Evolutionary conservation across 2,113 vertebrate species (phyloP).

Genomic region (Pterocles burchelli): DNA sequence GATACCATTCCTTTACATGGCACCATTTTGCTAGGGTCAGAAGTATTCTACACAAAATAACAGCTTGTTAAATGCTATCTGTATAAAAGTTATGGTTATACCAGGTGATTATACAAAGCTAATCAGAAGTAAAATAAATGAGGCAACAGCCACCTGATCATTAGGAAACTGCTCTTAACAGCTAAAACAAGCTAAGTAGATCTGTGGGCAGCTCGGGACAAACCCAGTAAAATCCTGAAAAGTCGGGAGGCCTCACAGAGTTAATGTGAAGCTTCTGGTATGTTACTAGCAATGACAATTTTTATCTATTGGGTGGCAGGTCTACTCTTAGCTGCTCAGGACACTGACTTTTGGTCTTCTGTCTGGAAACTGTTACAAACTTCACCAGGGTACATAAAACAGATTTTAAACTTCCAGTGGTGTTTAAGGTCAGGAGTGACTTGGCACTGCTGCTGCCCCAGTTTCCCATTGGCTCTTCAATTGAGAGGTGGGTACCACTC

Average conservation of each 20-base stretch:
- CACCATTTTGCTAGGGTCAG: neutral
- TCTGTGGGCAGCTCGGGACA: neutral
- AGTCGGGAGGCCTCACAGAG: rapidly evolving
- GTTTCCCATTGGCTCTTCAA: rapidly evolving
- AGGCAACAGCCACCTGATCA: neutral
- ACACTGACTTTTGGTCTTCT: rapidly evolving
- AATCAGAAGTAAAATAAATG: neutral
- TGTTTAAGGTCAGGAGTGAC: rapidly evolving
- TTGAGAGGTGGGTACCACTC: rapidly evolving
- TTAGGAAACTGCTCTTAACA: neutral
- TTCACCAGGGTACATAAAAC: neutral
- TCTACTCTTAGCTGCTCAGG: neutral
- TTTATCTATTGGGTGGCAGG: neutral
- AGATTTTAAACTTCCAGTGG: neutral
- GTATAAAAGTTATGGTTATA: neutral
- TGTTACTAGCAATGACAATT: neutral
- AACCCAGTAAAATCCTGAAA: neutral
- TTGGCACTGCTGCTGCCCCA: rapidly evolving
- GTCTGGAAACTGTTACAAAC: neutral
- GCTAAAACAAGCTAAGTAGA: neutral
- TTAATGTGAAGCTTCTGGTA: neutral
- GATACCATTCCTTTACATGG: neutral
- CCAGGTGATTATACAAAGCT: neutral
- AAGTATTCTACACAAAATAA: neutral
- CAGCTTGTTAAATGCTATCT: neutral